Evolutionary conservation across 2,888 invertebrate species (phyloP).

Genomic region (Cantharis nigra): DNA sequence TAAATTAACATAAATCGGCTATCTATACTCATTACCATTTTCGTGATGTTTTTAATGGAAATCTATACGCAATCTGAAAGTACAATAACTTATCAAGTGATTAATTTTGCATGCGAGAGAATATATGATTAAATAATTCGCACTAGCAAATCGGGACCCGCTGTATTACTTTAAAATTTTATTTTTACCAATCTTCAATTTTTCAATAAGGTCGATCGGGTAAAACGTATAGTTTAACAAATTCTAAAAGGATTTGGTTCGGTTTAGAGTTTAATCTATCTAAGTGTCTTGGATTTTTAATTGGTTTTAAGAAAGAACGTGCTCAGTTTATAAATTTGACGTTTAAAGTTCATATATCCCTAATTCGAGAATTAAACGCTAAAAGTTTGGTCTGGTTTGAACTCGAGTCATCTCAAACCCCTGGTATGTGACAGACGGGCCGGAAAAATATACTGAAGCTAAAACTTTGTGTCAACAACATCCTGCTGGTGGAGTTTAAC

Average conservation of each 20-base stretch:
- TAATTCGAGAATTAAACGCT: conserved; percentile 19
- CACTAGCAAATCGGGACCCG: background rate
- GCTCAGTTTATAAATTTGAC: conserved; percentile 4
- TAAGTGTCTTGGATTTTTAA: conserved; percentile 2
- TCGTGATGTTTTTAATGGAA: background rate
- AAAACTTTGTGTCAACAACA: conserved; percentile 50
- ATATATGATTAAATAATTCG: background rate
- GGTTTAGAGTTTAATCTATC: background rate
- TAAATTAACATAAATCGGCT: background rate
- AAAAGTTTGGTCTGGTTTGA: conserved; percentile 23
- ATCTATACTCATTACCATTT: background rate
- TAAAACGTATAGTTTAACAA: background rate
- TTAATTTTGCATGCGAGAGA: background rate
- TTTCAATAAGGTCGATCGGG: background rate
- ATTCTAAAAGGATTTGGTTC: background rate
- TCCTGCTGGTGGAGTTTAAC: conserved; percentile 45
- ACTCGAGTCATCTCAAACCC: conserved; percentile 24
- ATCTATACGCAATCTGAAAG: background rate
- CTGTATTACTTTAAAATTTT: background rate
- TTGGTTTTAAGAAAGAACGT: conserved; percentile 1
- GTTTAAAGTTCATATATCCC: conserved; percentile 13
- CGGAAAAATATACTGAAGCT: conserved; percentile 41
- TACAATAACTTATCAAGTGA: background rate
- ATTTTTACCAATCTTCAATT: background rate
- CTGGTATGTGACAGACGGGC: conserved; percentile 37